A percentile compares a stretch with the other conserved stretches of the same genome.
These are phyloP conservation scores for Thera britannica DNA, from an alignment of 2,888 invertebrate genomes.

Conservation along the genomic window DNA sequence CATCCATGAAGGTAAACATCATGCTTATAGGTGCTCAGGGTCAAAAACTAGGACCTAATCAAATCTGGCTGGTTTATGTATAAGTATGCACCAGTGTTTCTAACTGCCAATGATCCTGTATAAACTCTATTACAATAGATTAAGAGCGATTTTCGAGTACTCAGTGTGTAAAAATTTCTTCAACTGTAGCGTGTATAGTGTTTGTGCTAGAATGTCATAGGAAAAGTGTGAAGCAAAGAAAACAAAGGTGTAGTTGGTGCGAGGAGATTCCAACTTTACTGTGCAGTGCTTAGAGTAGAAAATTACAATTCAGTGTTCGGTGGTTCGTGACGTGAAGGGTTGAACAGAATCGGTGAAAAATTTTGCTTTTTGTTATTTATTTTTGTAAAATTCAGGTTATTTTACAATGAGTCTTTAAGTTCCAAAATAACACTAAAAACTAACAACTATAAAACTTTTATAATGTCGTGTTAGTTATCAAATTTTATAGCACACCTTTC, in stretches of 20 bases:
- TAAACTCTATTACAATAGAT: conserved; percentile 46
- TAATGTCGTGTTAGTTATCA: neutral
- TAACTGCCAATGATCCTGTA: conserved; percentile 60
- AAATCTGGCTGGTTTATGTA: conserved; percentile 82
- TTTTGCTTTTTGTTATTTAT: conserved; percentile 15
- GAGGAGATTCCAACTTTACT: conserved; percentile 76
- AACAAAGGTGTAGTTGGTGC: conserved; percentile 72
- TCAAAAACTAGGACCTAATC: conserved; percentile 57
- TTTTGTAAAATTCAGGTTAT: conserved; percentile 21
- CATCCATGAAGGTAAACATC: conserved; percentile 43
- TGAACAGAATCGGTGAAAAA: conserved; percentile 34
- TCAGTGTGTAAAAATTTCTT: conserved; percentile 55
- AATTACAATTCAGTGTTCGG: conserved; percentile 61
- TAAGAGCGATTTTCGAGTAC: conserved; percentile 46
- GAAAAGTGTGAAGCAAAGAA: conserved; percentile 67
- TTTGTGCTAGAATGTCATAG: conserved; percentile 67
- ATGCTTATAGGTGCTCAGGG: conserved; percentile 74
- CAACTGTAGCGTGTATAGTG: conserved; percentile 62
- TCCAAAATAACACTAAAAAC: conserved; percentile 33
- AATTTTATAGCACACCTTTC: neutral
- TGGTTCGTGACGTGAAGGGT: conserved; percentile 69
- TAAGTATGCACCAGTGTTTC: conserved; percentile 81
- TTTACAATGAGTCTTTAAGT: conserved; percentile 17
- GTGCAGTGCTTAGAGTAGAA: conserved; percentile 81
- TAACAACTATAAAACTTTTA: conserved; percentile 28